These are phyloP conservation scores for Megaceryle maxima DNA, from an alignment of 2,113 vertebrate genomes.

Conservation along the genomic window DNA sequence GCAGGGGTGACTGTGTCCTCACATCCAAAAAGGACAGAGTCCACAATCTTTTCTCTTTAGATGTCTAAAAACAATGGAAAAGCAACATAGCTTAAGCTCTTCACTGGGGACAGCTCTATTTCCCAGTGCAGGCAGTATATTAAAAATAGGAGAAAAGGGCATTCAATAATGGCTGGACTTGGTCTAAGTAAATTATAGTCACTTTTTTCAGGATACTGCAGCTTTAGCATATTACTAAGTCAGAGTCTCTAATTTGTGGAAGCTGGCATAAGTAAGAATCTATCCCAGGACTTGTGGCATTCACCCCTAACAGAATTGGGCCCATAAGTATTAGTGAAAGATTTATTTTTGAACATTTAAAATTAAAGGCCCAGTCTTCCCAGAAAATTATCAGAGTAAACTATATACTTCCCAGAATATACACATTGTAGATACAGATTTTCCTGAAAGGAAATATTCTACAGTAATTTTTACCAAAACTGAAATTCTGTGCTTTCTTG, in stretches of 20 bases:
- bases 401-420: slow-evolving; percentile 45
- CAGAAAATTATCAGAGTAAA: slow-evolving; percentile 65
- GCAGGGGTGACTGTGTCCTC: neutral
- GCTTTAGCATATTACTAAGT: neutral
- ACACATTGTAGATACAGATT: neutral
- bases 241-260: slow-evolving; percentile 16
- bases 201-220: neutral
- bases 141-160: neutral
- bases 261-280: neutral
- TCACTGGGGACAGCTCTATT: neutral
- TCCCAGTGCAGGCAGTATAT: neutral
- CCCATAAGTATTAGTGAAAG: neutral
- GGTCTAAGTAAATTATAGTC: neutral
- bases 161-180: neutral
- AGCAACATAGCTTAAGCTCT: neutral
- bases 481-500: slow-evolving; percentile 8
- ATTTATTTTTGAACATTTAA: slow-evolving; percentile 35
- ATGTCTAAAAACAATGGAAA: neutral
- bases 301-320: neutral
- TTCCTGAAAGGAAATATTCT: slow-evolving; percentile 59
- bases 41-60: neutral
- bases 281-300: neutral
- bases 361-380: slow-evolving; percentile 42
- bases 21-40: neutral
- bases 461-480: slow-evolving; percentile 47